Percentiles rank a stretch among this genome's conserved stretches.
phyloP scores from a whole-genome alignment of 1,140 invertebrate genomes.

The Aphelenchoides avenae region DNA sequence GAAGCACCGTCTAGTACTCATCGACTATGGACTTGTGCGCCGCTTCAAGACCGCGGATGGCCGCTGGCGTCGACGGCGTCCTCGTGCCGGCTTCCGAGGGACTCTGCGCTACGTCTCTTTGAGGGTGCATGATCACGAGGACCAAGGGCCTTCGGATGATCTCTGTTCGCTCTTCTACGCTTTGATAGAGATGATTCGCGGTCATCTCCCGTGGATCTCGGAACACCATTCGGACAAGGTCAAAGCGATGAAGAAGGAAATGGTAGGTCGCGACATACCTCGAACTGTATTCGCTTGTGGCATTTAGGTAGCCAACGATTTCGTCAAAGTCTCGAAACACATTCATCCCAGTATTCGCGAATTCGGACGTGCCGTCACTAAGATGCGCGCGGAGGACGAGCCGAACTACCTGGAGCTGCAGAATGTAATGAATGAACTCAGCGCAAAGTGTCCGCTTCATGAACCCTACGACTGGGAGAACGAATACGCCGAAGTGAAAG shows the following conservation, averaged over 20 bases:
- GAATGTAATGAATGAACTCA: conserved; percentile 29
- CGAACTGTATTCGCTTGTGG: no score
- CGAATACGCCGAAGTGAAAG: conserved; percentile 41
- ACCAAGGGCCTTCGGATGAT: conserved; percentile 27
- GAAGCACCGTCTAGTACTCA: conserved; percentile 64
- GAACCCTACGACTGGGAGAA: conserved; percentile 49
- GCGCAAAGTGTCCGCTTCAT: no score
- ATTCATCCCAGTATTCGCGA: conserved; percentile 25
- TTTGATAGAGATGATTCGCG: conserved; percentile 25
- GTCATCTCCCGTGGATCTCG: conserved; percentile 14
- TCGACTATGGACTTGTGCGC: conserved; percentile 93
- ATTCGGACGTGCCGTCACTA: conserved; percentile 27
- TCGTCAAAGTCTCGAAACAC: conserved; percentile 21
- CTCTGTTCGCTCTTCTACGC: conserved; percentile 17
- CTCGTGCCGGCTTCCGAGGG: conserved; percentile 95
- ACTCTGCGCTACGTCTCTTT: conserved; percentile 98
- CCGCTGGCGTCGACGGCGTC: conserved; percentile 83
- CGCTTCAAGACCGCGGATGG: conserved; percentile 83
- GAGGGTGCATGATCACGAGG: conserved; percentile 94
- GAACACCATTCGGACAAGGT: conserved; percentile 27
- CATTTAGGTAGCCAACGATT: conserved; percentile 34
- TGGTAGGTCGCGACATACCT: conserved; percentile 18
- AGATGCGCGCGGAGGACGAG: conserved; percentile 30
- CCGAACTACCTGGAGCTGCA: conserved; percentile 39
- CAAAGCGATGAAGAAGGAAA: conserved; percentile 24